Evolutionary conservation across 2,113 vertebrate species (phyloP), one percentile per base, ranked within the genome.

Genomic region (Atlantisia rogersi): DNA sequence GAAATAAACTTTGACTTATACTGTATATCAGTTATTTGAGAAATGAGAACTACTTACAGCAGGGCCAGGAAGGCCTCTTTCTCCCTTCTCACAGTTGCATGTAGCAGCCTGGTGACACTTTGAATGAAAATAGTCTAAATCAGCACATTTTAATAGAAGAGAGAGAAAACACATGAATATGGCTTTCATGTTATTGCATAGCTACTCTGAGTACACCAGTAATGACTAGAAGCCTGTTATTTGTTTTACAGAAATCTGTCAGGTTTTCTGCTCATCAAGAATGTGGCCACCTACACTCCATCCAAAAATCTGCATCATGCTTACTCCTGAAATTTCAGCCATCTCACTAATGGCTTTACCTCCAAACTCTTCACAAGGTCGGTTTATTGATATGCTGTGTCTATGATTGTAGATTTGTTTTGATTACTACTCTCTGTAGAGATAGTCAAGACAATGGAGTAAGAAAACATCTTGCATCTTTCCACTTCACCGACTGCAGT

Each of bases 81-180:
- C 98, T 32, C 99, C 99, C 94, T 99, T 99, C 92, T 99, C 98
- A 97, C 99, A 99, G 55, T 97, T 94, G 93, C 99, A 99, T 86
- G 77, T 97, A 58, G 98, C 93, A 94, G 96, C 96, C 96, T 98
- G 96, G 46, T 98, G 97, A 96, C 99, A 99, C 99, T 99, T 97
- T 6, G 21, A 96, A 97, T 88, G 63, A 96, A 91, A 97, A 90
- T 8, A 86, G 62, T 77, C 37, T 26, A 89, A 53, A 95, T 95
- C 37, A 96, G 37, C 39, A 63, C n/a, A 56, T 80, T 95, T 85
- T 70, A 90, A 60, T 25, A 67, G 35, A 69, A 44, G 11, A 90
- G 8, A n/a, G 0, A 74, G 42, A 73, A 94, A 96, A 52, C 15
- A 59, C 7, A 24, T 6, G 8, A 55, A 32, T 12, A 31, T 52